A percentile compares a stretch with the other conserved stretches of the same genome.
phyloP scores from a whole-genome alignment of 1,140 invertebrate species.

The Manduca sexta region DNA sequence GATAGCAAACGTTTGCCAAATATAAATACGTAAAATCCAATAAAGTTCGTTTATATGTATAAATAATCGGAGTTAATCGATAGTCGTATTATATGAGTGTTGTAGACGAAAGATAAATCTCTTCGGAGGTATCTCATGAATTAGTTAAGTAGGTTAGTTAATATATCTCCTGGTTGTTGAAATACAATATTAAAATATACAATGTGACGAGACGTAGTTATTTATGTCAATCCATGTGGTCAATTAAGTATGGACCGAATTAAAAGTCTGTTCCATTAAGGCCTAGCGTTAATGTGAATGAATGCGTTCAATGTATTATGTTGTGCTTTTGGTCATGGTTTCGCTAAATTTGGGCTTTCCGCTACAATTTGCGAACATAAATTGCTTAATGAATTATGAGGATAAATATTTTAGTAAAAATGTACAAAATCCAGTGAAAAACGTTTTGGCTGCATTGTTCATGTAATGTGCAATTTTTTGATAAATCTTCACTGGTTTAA shows the following conservation, averaged over 20 bases:
- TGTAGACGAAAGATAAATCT: conserved; percentile 33
- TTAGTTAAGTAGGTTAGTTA: conserved; percentile 53
- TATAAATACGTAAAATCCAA: conserved; percentile 38
- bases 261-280: conserved; percentile 35
- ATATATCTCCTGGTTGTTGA: conserved; percentile 66
- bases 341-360: too few species aligned
- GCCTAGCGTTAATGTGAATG: conserved; percentile 30
- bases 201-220: conserved; percentile 31
- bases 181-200: conserved; percentile 41
- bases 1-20: conserved; percentile 36
- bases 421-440: too few species aligned
- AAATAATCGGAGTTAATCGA: conserved; percentile 12
- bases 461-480: too few species aligned
- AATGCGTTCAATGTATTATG: conserved; percentile 16
- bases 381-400: too few species aligned
- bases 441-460: too few species aligned
- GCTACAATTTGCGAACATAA: too few species aligned
- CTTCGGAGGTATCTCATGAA: conserved; percentile 52
- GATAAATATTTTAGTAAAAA: too few species aligned
- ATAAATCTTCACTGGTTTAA: too few species aligned
- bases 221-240: conserved; percentile 62
- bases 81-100: conserved; percentile 26
- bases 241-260: conserved; percentile 60
- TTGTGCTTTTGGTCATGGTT: conserved; percentile 27
- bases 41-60: conserved; percentile 20